Evolutionary conservation across 1,140 invertebrate genomes (phyloP).

Genomic region (Stenopsyche tienmushanensis): DNA sequence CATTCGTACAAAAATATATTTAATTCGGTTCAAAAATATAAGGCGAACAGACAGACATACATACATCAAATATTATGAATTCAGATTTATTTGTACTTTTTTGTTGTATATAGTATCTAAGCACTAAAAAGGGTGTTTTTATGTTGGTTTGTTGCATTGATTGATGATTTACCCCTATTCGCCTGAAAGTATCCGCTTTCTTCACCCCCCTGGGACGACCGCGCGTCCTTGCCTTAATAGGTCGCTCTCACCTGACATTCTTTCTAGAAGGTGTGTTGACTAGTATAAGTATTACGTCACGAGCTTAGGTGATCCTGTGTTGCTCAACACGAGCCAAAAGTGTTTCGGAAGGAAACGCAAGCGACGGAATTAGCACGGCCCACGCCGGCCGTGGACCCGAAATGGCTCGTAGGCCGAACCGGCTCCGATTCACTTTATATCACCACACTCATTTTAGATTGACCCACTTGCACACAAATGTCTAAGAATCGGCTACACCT

Average conservation of each 20-base stretch:
- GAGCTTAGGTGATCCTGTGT: background rate
- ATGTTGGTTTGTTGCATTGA: too few relatives aligned
- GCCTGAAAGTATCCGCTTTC: too few relatives aligned
- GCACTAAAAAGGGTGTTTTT: too few relatives aligned
- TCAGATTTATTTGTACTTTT: too few relatives aligned
- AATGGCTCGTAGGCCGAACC: slow-evolving; percentile 8
- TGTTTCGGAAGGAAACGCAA: slow-evolving; percentile 27
- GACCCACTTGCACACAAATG: slow-evolving; percentile 16
- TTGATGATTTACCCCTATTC: too few relatives aligned
- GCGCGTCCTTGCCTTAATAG: slow-evolving; percentile 9
- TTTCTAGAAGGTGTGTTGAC: background rate
- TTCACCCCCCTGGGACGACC: too few relatives aligned
- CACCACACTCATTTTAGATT: slow-evolving; percentile 8
- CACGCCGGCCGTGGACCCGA: slow-evolving; percentile 13
- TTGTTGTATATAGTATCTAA: too few relatives aligned
- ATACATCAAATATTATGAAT: too few relatives aligned
- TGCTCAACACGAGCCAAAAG: background rate
- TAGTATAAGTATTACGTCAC: background rate
- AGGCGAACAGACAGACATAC: too few relatives aligned
- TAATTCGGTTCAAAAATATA: too few relatives aligned
- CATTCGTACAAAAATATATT: too few relatives aligned
- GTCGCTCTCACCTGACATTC: slow-evolving; percentile 9
- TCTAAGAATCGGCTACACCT: slow-evolving; percentile 1
- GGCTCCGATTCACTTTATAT: slow-evolving; percentile 1
- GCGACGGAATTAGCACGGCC: slow-evolving; percentile 27